These are phyloP conservation scores for Numida meleagris DNA, from an alignment of 2,113 vertebrate species.

Conservation along the genomic window DNA sequence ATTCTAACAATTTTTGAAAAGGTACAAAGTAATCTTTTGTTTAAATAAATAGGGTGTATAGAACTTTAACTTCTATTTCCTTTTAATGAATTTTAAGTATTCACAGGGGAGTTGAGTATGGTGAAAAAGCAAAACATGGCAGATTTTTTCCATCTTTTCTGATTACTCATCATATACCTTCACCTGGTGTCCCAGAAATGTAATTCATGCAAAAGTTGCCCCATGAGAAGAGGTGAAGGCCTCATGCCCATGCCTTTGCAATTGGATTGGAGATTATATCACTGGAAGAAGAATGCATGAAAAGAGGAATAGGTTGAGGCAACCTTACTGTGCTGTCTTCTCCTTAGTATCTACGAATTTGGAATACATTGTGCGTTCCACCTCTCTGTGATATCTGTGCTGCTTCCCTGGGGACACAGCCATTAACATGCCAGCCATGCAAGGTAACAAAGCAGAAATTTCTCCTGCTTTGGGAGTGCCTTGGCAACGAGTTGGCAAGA, in stretches of 20 bases:
- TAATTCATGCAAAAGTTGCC: not conserved
- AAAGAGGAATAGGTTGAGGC: fast-evolving
- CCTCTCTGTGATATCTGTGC: not conserved
- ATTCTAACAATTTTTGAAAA: not conserved
- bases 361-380: fast-evolving
- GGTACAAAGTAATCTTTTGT: fast-evolving
- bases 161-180: fast-evolving
- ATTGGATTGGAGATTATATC: not conserved
- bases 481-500: not conserved
- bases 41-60: not conserved
- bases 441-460: not conserved
- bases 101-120: not conserved
- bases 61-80: not conserved
- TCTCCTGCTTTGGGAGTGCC: not conserved
- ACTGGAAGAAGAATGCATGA: not conserved
- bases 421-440: not conserved
- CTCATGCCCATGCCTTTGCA: not conserved
- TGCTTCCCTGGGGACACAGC: not conserved
- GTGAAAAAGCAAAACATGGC: not conserved
- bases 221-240: not conserved
- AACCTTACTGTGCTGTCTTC: not conserved
- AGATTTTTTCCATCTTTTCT: not conserved
- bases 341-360: not conserved
- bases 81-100: not conserved
- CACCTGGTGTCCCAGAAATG: not conserved